Evolutionary conservation across 2,888 invertebrate genomes (phyloP), one percentile per base, ranked within the genome.

Genomic region (Watsonalla cultraria): DNA sequence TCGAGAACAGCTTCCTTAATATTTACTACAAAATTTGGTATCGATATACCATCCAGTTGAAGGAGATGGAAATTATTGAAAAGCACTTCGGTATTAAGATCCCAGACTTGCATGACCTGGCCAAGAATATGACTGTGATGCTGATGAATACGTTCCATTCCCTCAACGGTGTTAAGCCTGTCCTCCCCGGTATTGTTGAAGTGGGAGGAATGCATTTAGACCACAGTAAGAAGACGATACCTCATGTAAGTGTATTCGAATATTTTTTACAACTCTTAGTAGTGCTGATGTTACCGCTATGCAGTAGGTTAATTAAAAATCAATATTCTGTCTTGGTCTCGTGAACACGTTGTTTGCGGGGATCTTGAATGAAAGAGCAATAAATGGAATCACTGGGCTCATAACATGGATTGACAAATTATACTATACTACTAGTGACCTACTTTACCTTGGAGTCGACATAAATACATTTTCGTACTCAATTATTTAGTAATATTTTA

Each of bases 121-220:
- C 84, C 0, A 87, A 79, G 47, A 92, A 93, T 52, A 82, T 91
- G 0, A 90, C 91, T 0, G 67, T 93, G 51, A 69, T 93, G 58
- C 68, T 95, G 45, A 80, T 92, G 6, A 94, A 94, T 66, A 92
- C 92, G 6, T 93, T 94, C 67, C 92, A 92, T 58, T 90, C 92
- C 0, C 66, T 94, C 46, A 91, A 92, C 54, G 93, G 93, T 0
- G 88, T 91, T 0, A 86, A 89, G 15, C 93, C 94, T 0, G 65
- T 84, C 4, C 68, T 92, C 0, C 92, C 93, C 0, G 92, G 92
- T 15, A 76, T 94, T 0, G 82, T 95, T 8, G 94, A 94, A 81
- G 90, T 94, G 9, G 93, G 93, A 7, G 94, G 94, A 0, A 87
- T 93, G 76, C 93, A 93, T 68, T 80, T 94, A 47, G 82, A 82